Conservation (phyloP, 1,140 invertebrate genomes). For the Philopotamus ludificatus region DNA sequence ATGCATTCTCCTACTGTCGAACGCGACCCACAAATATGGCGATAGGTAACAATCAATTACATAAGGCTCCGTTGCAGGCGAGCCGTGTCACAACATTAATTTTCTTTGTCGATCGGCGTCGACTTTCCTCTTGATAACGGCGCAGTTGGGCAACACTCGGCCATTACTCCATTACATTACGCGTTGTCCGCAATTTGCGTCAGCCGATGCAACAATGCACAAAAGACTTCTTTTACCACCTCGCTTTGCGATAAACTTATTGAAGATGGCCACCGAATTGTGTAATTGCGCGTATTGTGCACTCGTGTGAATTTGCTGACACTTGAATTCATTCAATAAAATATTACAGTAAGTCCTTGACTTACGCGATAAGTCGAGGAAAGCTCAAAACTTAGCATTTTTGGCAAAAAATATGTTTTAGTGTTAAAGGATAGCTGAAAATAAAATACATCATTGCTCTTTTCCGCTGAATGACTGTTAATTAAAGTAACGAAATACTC, state of each 20-base stretch:
- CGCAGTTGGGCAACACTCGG: not conserved
- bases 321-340: no score
- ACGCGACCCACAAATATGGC: not conserved
- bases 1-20: not conserved
- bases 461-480: no score
- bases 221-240: not conserved
- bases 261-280: constrained; percentile 4
- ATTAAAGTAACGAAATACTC: no score
- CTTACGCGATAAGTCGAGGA: no score
- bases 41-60: not conserved
- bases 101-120: not conserved
- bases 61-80: not conserved
- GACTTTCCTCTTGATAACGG: not conserved
- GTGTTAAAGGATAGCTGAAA: no score
- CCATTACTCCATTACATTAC: not conserved
- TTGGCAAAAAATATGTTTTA: no score
- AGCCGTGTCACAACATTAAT: not conserved
- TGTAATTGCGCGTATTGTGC: not conserved
- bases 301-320: no score
- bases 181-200: not conserved
- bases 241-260: not conserved
- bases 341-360: no score
- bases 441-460: no score
- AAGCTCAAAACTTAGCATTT: no score
- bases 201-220: not conserved